Base-by-base conservation (phyloP, 2,888 invertebrate species). In the Napeogenes inachia region DNA sequence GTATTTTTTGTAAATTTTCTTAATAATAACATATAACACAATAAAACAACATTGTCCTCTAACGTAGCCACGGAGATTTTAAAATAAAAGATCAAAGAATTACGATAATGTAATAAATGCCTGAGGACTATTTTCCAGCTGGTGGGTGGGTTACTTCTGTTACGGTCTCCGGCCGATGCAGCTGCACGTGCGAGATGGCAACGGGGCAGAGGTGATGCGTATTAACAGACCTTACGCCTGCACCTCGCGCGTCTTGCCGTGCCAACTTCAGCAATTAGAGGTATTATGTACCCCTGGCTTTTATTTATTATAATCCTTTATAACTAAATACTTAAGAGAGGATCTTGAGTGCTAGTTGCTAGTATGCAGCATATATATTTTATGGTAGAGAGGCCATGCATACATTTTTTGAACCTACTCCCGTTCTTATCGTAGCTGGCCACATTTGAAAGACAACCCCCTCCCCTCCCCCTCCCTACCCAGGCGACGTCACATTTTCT, bases 171-270 rank as follows among this genome's bases (percentile, higher is more conserved):
- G 89, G 0, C 88, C 89, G 0, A 72, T 88, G 12, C 79, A 82
- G 66, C 80, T 89, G 13, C 76, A 73, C 5, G 85, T 89, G 13
- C 65, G 68, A 13, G 80, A 87, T 73, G 54, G 56, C 46, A 59
- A 70, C 0, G 87, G 87, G 0, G 66, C 61, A 0, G 87, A 89
- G 70, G 93, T 98, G 53, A 95, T 98, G 79, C 94, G 95, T 79
- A 91, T 98, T 74, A 87, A 93, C 73, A 92, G 98, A 30, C 96
- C 96, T 0, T 91, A 95, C 65, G 93, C 95, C 42, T 97, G 95
- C 84, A 93, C 94, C 56, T 91, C 93, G 38, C 95, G 97, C 72
- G 93, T 94, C 64, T 94, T 95, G 71, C 97, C 97, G 4, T 97
- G 97, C 81, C 96, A 95, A 77, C 85, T 92, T 63, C 91, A 97